These are phyloP conservation scores for Peromyscus attwateri DNA, from an alignment of 2,797 vertebrate genomes.

Conservation along the genomic window DNA sequence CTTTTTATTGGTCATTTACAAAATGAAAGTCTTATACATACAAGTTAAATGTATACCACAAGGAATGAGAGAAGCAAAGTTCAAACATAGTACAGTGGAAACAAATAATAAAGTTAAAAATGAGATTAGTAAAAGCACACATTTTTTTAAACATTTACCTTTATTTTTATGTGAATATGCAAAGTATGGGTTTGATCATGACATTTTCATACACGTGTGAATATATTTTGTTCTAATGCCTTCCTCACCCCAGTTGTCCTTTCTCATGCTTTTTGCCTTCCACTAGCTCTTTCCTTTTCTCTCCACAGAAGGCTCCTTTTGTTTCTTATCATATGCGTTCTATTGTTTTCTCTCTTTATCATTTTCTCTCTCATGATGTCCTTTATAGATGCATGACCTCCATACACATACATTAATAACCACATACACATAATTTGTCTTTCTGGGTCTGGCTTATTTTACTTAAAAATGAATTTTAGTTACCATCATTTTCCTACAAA, in stretches of 20 bases:
- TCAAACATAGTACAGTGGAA: too few species aligned
- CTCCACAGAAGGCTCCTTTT: not conserved
- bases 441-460: not conserved
- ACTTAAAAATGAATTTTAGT: not conserved
- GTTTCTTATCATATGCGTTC: not conserved
- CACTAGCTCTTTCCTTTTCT: not conserved
- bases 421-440: not conserved
- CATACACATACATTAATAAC: not conserved
- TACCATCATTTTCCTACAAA: not conserved
- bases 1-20: not conserved
- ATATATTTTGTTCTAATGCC: not conserved
- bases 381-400: not conserved
- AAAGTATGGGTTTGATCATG: not conserved
- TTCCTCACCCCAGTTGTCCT: not conserved
- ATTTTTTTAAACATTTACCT: not conserved
- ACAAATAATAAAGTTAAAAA: not conserved
- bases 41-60: not conserved
- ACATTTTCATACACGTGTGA: not conserved
- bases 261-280: not conserved
- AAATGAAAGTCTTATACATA: not conserved
- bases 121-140: not conserved
- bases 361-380: not conserved
- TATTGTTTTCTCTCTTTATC: not conserved
- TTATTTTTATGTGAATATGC: not conserved
- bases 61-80: not conserved